Conservation (phyloP, 2,797 vertebrate genomes). For the Gastrophryne carolinensis region DNA sequence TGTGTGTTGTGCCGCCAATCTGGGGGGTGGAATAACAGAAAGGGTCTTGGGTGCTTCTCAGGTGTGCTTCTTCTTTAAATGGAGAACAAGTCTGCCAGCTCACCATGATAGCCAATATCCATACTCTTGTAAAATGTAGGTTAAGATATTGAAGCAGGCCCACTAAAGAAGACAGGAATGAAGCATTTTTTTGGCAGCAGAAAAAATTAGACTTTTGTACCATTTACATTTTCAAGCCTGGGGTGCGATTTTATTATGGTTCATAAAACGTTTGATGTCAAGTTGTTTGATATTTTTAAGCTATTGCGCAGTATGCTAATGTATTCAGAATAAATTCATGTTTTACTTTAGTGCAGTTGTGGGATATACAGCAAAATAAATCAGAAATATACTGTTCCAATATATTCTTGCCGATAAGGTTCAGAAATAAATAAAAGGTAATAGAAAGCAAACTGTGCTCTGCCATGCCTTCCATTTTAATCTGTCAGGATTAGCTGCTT, state of each 20-base stretch:
- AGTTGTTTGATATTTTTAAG: background rate
- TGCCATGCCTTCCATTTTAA: background rate
- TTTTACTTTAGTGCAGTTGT: background rate
- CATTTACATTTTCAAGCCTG: background rate
- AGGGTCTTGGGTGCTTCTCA: no score
- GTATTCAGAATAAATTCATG: background rate
- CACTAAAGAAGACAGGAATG: background rate
- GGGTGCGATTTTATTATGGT: background rate
- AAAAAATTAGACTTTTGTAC: background rate
- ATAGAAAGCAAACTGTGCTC: background rate
- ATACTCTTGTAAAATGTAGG: background rate
- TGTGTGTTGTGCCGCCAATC: no score
- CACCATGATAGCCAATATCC: background rate
- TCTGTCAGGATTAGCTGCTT: background rate
- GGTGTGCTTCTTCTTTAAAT: no score
- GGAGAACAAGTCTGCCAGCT: background rate
- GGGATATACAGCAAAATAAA: background rate
- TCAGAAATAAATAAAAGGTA: background rate
- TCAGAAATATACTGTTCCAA: background rate
- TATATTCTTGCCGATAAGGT: background rate
- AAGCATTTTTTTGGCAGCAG: background rate
- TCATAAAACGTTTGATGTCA: background rate
- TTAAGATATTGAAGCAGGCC: background rate
- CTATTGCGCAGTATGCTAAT: background rate
- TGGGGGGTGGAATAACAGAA: no score